These are phyloP conservation scores for Habropoda laboriosa DNA, from an alignment of 1,140 invertebrate species.

Conservation along the genomic window DNA sequence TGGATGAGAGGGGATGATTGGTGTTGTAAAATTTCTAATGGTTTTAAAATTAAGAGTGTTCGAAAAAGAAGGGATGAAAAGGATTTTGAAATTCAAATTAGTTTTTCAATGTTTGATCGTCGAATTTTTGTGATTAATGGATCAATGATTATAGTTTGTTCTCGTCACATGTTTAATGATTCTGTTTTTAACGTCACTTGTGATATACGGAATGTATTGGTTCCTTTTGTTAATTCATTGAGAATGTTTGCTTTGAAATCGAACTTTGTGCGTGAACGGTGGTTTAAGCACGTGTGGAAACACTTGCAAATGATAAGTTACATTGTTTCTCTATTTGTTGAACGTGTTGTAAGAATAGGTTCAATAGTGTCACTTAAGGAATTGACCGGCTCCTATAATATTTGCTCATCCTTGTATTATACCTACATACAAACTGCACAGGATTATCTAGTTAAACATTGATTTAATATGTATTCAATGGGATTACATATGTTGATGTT, in stretches of 20 bases:
- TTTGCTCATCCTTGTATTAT: background rate
- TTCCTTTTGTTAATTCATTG: background rate
- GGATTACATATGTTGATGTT: no score
- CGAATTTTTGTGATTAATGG: background rate
- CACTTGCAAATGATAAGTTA: constrained; percentile 3
- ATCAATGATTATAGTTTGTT: background rate
- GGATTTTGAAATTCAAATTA: background rate
- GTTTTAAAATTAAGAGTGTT: no score
- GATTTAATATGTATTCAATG: background rate
- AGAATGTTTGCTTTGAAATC: background rate
- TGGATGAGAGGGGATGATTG: no score
- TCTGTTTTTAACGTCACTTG: background rate
- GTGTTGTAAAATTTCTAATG: no score
- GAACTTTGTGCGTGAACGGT: background rate
- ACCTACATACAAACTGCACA: background rate
- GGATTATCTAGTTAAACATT: background rate
- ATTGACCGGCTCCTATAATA: background rate
- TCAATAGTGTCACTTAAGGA: background rate
- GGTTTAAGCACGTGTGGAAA: background rate
- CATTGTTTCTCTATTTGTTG: no score
- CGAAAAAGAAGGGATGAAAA: no score
- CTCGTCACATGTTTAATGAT: background rate
- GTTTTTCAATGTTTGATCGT: background rate
- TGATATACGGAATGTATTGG: background rate
- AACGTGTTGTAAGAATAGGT: background rate